phyloP scores from a whole-genome alignment of 2,888 invertebrate species.

The Hirtodrosophila alboralis region DNA sequence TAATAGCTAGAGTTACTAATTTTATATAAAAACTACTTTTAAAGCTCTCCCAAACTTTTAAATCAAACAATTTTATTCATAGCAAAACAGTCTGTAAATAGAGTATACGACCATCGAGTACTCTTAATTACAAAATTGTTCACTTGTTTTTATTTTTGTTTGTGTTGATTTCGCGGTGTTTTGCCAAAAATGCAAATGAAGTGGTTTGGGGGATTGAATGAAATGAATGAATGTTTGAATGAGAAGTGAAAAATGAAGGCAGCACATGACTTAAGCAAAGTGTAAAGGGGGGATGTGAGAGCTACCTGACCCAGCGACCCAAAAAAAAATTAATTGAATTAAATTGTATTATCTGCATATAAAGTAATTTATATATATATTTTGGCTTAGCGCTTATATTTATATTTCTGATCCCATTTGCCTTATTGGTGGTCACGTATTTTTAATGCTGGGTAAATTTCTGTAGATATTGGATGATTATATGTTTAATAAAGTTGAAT shows the following conservation, averaged over 20 bases:
- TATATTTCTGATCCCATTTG: conserved; percentile 18
- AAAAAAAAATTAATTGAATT: conserved; percentile 73
- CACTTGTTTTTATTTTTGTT: conserved; percentile 27
- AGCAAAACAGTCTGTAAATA: too few species aligned
- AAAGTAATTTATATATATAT: conserved; percentile 25
- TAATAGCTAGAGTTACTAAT: too few species aligned
- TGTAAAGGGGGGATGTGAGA: neutral
- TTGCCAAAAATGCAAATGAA: conserved; percentile 69
- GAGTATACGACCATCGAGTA: too few species aligned
- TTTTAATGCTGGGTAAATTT: too few species aligned
- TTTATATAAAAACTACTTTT: too few species aligned
- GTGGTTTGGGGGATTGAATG: conserved; percentile 41
- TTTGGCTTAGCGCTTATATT: conserved; percentile 32
- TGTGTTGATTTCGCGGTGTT: conserved; percentile 43
- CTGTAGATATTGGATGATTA: conserved; percentile 1
- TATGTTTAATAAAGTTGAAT: conserved; percentile 17
- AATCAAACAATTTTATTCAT: too few species aligned
- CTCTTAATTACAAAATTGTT: too few species aligned
- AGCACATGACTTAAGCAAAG: conserved; percentile 48
- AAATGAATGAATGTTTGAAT: conserved; percentile 22
- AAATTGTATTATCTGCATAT: conserved; percentile 48
- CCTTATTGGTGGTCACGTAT: conserved; percentile 6
- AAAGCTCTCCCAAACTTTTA: too few species aligned
- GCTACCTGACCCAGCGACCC: conserved; percentile 67
- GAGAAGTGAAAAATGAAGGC: conserved; percentile 64